Evolutionary conservation across 1,140 invertebrate genomes (phyloP).

Genomic region (Spodoptera litura): DNA sequence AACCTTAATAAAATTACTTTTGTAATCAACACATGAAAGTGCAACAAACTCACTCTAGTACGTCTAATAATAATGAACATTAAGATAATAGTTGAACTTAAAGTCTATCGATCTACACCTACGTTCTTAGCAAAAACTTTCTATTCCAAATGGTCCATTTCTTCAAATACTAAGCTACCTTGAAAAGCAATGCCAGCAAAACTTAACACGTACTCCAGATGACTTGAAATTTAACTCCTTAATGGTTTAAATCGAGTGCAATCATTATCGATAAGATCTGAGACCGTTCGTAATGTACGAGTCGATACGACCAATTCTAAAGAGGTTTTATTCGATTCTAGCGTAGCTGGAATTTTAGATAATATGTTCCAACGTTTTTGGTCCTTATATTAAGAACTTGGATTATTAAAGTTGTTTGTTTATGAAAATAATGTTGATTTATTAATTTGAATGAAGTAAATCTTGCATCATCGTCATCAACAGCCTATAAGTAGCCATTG

Average conservation of each 20-base stretch:
- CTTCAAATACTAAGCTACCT: neutral
- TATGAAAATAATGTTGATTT: too few relatives aligned
- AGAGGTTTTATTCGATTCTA: slow-evolving; percentile 21
- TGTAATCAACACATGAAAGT: too few relatives aligned
- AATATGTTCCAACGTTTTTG: neutral
- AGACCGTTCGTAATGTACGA: slow-evolving; percentile 16
- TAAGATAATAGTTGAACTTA: too few relatives aligned
- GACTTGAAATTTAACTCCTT: slow-evolving; percentile 25
- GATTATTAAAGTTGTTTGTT: neutral
- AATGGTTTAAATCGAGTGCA: slow-evolving; percentile 30
- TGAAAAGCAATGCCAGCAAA: neutral
- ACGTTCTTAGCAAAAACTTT: neutral
- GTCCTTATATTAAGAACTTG: neutral
- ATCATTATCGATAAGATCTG: slow-evolving; percentile 32
- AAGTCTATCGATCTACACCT: too few relatives aligned
- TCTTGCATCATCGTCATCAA: too few relatives aligned
- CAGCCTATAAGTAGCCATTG: too few relatives aligned
- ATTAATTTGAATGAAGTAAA: too few relatives aligned
- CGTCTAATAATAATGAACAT: too few relatives aligned
- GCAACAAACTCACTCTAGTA: too few relatives aligned
- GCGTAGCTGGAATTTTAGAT: slow-evolving; percentile 3
- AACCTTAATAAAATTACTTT: too few relatives aligned
- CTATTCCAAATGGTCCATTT: neutral
- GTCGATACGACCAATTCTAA: slow-evolving; percentile 22
- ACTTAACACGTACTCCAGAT: slow-evolving; percentile 1